A percentile compares a stretch with the other conserved stretches of the same genome.
These are phyloP conservation scores for Oreocharis arfaki DNA, from an alignment of 2,113 vertebrate species.

Conservation along the genomic window DNA sequence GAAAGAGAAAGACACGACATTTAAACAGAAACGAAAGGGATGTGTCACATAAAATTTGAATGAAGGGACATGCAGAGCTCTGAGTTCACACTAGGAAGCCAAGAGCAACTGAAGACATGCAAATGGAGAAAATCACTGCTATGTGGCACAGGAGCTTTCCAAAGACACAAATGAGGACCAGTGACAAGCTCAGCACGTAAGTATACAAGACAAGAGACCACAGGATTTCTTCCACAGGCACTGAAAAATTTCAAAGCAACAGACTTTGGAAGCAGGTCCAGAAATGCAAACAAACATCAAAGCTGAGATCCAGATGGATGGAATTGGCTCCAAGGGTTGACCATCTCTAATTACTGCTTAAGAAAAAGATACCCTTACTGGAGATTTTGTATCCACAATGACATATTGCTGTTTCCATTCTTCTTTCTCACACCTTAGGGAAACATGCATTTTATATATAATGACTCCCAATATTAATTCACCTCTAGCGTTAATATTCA, in stretches of 20 bases:
- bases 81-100: constrained; percentile 21
- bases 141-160: neutral
- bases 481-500: neutral
- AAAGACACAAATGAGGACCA: neutral
- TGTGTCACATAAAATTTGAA: constrained; percentile 55
- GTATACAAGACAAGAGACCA: neutral
- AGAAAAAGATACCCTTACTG: neutral
- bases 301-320: neutral
- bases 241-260: neutral
- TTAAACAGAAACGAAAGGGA: constrained; percentile 76
- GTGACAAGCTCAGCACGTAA: neutral
- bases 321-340: neutral
- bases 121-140: constrained; percentile 14
- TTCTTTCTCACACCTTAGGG: neutral
- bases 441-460: neutral
- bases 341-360: neutral
- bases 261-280: neutral
- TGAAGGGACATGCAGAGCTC: constrained; percentile 60
- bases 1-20: constrained; percentile 69
- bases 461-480: neutral
- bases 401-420: neutral
- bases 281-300: neutral
- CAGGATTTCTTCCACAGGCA: neutral
- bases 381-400: neutral
- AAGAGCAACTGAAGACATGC: constrained; percentile 57